Evolutionary conservation across 1,140 invertebrate genomes (phyloP).

Genomic region (Drosophila sp.): DNA sequence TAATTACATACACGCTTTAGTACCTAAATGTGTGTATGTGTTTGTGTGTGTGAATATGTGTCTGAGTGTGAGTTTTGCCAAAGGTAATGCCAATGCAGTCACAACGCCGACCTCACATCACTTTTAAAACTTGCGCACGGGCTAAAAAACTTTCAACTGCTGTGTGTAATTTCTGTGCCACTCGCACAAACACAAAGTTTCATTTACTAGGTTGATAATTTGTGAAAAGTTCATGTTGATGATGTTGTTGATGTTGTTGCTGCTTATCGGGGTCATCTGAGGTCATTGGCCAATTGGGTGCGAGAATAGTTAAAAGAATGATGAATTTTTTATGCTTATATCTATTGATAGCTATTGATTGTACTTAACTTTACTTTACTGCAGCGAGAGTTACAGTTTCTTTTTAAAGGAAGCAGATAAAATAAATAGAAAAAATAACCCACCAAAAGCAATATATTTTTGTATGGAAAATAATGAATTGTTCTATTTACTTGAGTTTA

Average conservation of each 20-base stretch:
- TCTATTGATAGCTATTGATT: slow-evolving; percentile 18
- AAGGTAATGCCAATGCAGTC: slow-evolving; percentile 12
- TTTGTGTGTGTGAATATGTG: background rate
- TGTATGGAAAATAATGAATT: too few relatives aligned
- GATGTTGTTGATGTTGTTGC: background rate
- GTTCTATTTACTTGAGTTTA: too few relatives aligned
- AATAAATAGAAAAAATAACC: background rate
- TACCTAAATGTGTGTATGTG: slow-evolving; percentile 18
- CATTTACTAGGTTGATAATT: slow-evolving; percentile 75
- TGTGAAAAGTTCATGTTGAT: slow-evolving; percentile 62
- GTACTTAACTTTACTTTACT: background rate
- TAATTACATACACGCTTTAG: slow-evolving; percentile 61
- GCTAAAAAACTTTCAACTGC: slow-evolving; percentile 19
- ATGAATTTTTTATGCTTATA: slow-evolving; percentile 16
- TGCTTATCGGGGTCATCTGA: slow-evolving; percentile 16
- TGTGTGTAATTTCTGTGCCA: slow-evolving; percentile 48
- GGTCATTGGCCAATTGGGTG: slow-evolving; percentile 44
- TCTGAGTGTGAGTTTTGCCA: slow-evolving; percentile 2
- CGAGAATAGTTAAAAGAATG: slow-evolving; percentile 25
- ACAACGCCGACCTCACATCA: slow-evolving; percentile 8
- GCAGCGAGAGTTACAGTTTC: background rate
- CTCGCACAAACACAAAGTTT: slow-evolving; percentile 57
- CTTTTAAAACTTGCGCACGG: slow-evolving; percentile 38
- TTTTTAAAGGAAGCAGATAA: background rate
- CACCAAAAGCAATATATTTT: too few relatives aligned